Base-by-base conservation (phyloP, 2,113 vertebrate species). In the Narcine bancroftii region DNA sequence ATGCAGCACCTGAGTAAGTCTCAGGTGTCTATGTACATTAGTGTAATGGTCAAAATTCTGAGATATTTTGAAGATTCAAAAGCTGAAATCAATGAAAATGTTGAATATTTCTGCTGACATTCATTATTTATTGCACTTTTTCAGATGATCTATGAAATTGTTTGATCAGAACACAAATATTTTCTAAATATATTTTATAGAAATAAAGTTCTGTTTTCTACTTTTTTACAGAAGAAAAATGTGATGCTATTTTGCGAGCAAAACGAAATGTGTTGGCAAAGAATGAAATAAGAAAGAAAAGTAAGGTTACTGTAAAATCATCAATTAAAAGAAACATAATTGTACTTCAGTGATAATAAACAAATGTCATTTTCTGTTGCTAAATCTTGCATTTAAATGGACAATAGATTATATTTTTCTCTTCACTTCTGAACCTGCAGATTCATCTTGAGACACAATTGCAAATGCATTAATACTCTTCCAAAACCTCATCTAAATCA, bases 171-270 rank as follows among this genome's bases (percentile, higher is more conserved):
- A 65, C 21, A 19, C 42, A 66, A 45, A 9, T 65, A 69, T 29
- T 21, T 6, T 29, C 63, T 13, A 33, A 10, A 45, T 69, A 69
- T 33, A 69, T 3, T 3, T 47, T 91, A 42, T 69, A 42, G 39
- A 69, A 69, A 39, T 45, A 1, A 69, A 69, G 63, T 42, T 39
- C 89, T 0, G 63, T 92, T 73, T 2, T 24, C 47, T 93, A 92
- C 93, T 92, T 85, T 92, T 85, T 3, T 92, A 93, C 93, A 96
- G 96, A 66, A 92, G 71, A 94, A 92, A 63, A 94, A 92, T 96
- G 96, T 94, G 92, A 93, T 92, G 94, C 95, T 92, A 66, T 95
- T 93, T n/a, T 96, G 56, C 94, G 96, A 94, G 92, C 95, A 10
- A 95, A 92, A 92, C 94, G 96, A 0, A 93, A 94, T 21, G 7